Evolutionary conservation across 1,140 invertebrate genomes (phyloP).

Genomic region (Drosophila burlai): DNA sequence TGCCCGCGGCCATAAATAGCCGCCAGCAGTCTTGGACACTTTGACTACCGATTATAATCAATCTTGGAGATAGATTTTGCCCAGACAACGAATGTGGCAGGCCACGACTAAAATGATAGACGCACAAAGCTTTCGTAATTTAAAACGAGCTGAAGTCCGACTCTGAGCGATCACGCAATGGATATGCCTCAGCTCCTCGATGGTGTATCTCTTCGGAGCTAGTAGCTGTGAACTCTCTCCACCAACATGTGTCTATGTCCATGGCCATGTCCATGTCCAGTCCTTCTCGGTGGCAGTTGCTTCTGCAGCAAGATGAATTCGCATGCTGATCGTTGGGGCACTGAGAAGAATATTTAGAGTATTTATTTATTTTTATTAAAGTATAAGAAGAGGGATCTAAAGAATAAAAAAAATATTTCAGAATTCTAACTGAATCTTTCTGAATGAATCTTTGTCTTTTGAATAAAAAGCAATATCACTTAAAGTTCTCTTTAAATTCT

Average conservation of each 20-base stretch:
- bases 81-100: conserved; percentile 52
- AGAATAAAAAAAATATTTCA: too few species aligned
- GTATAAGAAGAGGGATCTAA: too few species aligned
- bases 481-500: background rate
- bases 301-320: conserved; percentile 48
- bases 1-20: conserved; percentile 59
- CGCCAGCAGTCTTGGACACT: conserved; percentile 62
- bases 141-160: conserved; percentile 51
- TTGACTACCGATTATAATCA: conserved; percentile 84
- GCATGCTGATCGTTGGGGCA: conserved; percentile 27
- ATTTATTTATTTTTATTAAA: too few species aligned
- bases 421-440: too few species aligned
- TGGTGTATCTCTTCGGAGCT: conserved; percentile 1
- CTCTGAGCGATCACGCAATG: conserved; percentile 70
- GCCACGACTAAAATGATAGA: conserved; percentile 70
- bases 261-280: conserved; percentile 71
- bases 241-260: conserved; percentile 77
- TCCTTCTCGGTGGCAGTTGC: conserved; percentile 44
- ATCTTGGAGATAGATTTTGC: conserved; percentile 79
- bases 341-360: background rate
- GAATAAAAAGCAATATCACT: too few species aligned
- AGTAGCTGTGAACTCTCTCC: conserved; percentile 65
- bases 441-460: too few species aligned
- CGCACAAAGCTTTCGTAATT: conserved; percentile 64
- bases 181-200: conserved; percentile 32